phyloP scores from a whole-genome alignment of 1,140 invertebrate species.

The Thereuonema tuberculata region DNA sequence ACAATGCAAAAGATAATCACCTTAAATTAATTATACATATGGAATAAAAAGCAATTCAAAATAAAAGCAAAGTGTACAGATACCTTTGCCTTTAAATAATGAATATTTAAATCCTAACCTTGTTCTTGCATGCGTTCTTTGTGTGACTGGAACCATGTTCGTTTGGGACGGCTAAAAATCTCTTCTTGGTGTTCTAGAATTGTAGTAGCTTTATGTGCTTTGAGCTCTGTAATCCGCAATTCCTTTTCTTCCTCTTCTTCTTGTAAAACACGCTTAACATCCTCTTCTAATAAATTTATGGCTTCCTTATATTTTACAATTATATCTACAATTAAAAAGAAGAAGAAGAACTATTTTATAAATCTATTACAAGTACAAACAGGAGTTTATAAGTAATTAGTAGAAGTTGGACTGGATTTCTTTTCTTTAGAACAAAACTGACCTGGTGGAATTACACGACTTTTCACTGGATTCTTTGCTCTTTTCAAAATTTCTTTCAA shows the following conservation, averaged over 20 bases:
- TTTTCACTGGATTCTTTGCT: slow-evolving; percentile 71
- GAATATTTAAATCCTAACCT: no score
- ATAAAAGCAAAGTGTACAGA: no score
- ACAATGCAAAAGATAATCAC: no score
- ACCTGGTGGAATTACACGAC: slow-evolving; percentile 65
- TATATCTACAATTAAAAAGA: slow-evolving; percentile 44
- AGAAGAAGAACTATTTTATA: no score
- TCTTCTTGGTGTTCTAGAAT: slow-evolving; percentile 42
- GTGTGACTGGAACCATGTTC: slow-evolving; percentile 80
- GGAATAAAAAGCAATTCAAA: no score
- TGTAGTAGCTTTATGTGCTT: slow-evolving; percentile 63
- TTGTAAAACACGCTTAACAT: slow-evolving; percentile 61
- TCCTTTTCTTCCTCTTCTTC: slow-evolving; percentile 76
- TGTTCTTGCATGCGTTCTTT: slow-evolving; percentile 66
- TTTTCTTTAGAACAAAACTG: background rate
- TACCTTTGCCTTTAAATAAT: no score
- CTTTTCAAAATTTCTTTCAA: slow-evolving; percentile 85
- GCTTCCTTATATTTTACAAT: slow-evolving; percentile 69
- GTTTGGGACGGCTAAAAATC: slow-evolving; percentile 21
- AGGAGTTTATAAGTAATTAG: no score
- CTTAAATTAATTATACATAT: no score
- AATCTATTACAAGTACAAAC: no score
- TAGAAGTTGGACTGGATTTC: no score
- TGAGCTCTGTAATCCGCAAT: slow-evolving; percentile 67
- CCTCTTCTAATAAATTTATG: slow-evolving; percentile 52